Conservation (phyloP, 2,113 vertebrate genomes). For the Alexandromys fortis region DNA sequence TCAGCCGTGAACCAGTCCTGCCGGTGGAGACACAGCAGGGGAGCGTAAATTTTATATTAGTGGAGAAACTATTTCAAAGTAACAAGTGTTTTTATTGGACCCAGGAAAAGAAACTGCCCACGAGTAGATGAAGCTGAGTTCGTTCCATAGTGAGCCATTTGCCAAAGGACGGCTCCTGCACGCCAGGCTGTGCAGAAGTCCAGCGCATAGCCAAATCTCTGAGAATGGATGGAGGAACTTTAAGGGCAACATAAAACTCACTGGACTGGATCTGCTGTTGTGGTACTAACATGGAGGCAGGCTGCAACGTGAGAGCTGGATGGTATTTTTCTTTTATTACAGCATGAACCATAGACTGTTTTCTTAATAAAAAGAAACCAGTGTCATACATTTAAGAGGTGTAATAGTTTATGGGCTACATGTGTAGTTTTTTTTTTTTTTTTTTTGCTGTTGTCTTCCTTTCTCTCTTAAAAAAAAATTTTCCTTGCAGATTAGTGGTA, state of each 20-base stretch:
- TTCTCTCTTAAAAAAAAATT: background rate
- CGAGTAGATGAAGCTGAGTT: background rate
- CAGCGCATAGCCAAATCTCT: rapidly evolving
- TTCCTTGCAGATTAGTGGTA: background rate
- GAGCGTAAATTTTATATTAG: background rate
- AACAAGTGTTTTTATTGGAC: background rate
- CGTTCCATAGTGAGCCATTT: background rate
- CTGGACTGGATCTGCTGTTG: background rate
- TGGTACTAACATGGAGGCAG: background rate
- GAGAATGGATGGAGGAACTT: background rate
- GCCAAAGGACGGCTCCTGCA: background rate
- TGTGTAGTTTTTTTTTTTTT: background rate
- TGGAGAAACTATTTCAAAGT: slow-evolving; percentile 3
- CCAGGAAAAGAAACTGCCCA: background rate
- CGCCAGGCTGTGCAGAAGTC: too few relatives aligned
- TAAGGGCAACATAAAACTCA: background rate
- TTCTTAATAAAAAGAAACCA: background rate
- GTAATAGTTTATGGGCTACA: background rate
- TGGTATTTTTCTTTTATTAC: background rate
- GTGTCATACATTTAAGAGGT: background rate
- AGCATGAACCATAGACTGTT: background rate
- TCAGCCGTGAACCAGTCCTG: background rate
- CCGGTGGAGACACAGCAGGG: background rate
- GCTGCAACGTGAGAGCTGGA: background rate
- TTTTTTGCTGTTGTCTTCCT: background rate